Base-by-base conservation (phyloP, 2,797 vertebrate species). In the Trachops cirrhosus region DNA sequence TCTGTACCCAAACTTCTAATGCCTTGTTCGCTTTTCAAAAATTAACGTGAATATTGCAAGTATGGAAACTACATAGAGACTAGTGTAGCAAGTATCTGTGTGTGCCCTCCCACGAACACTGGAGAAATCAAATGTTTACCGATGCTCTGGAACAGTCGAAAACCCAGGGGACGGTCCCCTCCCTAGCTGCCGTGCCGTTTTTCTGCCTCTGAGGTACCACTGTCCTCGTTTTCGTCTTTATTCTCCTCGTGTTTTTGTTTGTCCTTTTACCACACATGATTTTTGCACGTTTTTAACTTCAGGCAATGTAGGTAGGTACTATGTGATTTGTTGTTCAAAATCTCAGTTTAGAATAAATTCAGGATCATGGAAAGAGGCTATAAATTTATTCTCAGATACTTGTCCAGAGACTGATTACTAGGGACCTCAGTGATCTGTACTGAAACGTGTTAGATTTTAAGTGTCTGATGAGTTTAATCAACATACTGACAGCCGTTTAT, bases 11-110 rank as follows among this genome's bases (percentile, higher is more conserved):
- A 34, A 57, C 26, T 92, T 82, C 29, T 46, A n/a, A 71, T 62
- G 94, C 70, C 62, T 71, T 77, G 5, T 52, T 93, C 79, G 52
- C n/a, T 93, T 92, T 93, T 93, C 14, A 94, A 44, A 97, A 85
- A 50, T 80, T 52, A 46, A 37, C 12, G 46, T 41, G 59, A 77
- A 18, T 93, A 37, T 48, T 88, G 82, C 41, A 89, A 44, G 70
- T 67, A 41, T 3, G 5, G 71, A 89, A 89, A 29, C 26, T 18
- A 0, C 24, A 18, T 86, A n/a, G 68, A 26, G 34, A 67, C 62
- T 52, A 59, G 9, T 16, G 11, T 59, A 75, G 59, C 44, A 62
- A 15, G 59, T 44, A 54, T 2, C 9, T 16, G 16, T 29, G 7
- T 75, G 19, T 48, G 29, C 48, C 48, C 82, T 70, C 37, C n/a